These are phyloP conservation scores for Sphaerophoria rueppellii DNA, from an alignment of 2,888 invertebrate species.

Conservation along the genomic window DNA sequence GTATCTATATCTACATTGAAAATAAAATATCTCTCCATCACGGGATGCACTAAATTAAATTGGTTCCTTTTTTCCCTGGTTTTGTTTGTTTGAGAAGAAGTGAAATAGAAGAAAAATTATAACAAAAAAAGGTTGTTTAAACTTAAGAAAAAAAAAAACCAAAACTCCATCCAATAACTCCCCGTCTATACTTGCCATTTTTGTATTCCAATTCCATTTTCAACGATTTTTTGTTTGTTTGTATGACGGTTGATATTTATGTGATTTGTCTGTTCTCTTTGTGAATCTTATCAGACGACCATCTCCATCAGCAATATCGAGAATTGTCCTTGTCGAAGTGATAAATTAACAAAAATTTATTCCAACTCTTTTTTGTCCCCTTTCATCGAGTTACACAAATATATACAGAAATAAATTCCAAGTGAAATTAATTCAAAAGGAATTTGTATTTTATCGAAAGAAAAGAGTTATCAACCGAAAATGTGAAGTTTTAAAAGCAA, in stretches of 20 bases:
- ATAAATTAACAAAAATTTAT: slow-evolving; percentile 69
- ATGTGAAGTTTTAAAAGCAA: slow-evolving; percentile 67
- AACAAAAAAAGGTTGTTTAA: slow-evolving; percentile 34
- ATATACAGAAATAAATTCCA: slow-evolving; percentile 27
- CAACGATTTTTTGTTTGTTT: slow-evolving; percentile 19
- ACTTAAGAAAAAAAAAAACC: slow-evolving; percentile 1
- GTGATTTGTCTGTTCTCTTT: neutral
- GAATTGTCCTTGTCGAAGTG: slow-evolving; percentile 55
- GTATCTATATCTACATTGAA: slow-evolving; percentile 28
- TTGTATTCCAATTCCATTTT: slow-evolving; percentile 25
- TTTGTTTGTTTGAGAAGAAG: neutral
- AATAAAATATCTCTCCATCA: slow-evolving; percentile 38
- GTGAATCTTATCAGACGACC: slow-evolving; percentile 59
- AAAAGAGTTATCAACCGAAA: slow-evolving; percentile 28
- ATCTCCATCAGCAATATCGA: slow-evolving; percentile 15
- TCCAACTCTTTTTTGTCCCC: slow-evolving; percentile 6
- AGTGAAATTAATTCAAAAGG: slow-evolving; percentile 60
- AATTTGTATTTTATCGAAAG: slow-evolving; percentile 18
- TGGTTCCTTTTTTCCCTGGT: slow-evolving; percentile 52
- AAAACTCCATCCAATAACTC: slow-evolving; percentile 6
- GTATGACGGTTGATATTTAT: neutral
- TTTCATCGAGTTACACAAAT: slow-evolving; percentile 1
- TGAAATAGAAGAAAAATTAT: neutral
- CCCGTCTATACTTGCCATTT: neutral
- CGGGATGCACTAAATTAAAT: slow-evolving; percentile 59